Conservation (phyloP, 1,140 invertebrate genomes). For the Neocloeon triangulifer region DNA sequence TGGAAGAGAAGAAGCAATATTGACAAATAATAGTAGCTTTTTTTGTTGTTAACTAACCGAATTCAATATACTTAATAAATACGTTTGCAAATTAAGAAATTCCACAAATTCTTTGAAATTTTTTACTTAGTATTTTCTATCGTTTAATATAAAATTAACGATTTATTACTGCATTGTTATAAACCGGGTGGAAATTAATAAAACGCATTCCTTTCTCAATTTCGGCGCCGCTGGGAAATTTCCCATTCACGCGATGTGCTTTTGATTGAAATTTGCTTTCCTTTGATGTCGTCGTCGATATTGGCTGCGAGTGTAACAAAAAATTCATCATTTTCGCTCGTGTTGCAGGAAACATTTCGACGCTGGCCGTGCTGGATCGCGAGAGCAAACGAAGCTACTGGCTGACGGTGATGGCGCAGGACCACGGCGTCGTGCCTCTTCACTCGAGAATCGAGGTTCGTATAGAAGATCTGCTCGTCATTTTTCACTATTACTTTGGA, state of each 20-base stretch:
- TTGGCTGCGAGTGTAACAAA: not conserved
- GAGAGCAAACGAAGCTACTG: constrained; percentile 75
- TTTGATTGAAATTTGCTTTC: not conserved
- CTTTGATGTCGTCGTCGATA: not conserved
- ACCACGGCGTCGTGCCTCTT: constrained; percentile 67
- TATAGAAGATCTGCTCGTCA: too few species aligned
- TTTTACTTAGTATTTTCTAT: too few species aligned
- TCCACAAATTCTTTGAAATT: too few species aligned
- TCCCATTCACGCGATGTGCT: not conserved
- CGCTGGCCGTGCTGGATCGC: constrained; percentile 60
- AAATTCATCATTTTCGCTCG: constrained; percentile 12
- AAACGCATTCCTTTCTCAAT: not conserved
- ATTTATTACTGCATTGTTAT: too few species aligned
- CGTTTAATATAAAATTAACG: too few species aligned
- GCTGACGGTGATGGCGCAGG: constrained; percentile 80
- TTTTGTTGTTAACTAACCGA: too few species aligned
- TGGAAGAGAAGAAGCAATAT: too few species aligned
- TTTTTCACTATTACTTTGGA: constrained; percentile 2
- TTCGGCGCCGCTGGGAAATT: too few species aligned
- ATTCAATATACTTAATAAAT: too few species aligned
- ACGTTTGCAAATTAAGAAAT: too few species aligned
- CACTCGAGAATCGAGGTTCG: constrained; percentile 52
- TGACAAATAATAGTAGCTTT: too few species aligned
- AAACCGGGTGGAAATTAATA: too few species aligned
- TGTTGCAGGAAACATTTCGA: constrained; percentile 61